phyloP scores from a whole-genome alignment of 2,113 vertebrate species.

The Calidris pugnax region DNA sequence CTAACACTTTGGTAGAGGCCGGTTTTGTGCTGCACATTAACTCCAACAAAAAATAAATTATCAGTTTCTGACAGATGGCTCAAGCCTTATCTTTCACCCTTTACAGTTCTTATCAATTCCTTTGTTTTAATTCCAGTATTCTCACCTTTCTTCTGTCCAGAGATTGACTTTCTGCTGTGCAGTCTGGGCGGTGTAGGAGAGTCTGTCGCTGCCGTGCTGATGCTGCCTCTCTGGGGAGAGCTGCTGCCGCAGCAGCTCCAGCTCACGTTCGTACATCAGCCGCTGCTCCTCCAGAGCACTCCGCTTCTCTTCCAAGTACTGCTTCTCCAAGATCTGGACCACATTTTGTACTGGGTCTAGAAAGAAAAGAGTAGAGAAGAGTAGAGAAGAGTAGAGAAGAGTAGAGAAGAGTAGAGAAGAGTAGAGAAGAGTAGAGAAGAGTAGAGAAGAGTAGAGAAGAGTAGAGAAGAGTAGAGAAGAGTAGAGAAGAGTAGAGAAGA shows the following conservation, averaged over 20 bases:
- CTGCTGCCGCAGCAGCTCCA: constrained; percentile 92
- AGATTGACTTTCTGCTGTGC: constrained; percentile 87
- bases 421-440: too few relatives aligned
- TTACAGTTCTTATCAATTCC: neutral
- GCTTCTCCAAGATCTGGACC: constrained; percentile 94
- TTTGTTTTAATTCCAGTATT: neutral
- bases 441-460: too few relatives aligned
- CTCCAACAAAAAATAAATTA: neutral
- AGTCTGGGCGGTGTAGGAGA: constrained; percentile 82
- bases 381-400: too few relatives aligned
- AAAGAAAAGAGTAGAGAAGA: too few relatives aligned
- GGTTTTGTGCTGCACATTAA: neutral
- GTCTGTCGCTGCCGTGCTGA: constrained; percentile 81
- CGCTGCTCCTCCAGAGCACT: constrained; percentile 94
- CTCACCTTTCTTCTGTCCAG: constrained; percentile 95
- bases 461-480: too few relatives aligned
- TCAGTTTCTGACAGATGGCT: neutral
- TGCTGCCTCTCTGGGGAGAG: constrained; percentile 88
- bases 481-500: too few relatives aligned
- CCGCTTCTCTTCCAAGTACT: constrained; percentile 94
- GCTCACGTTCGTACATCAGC: constrained; percentile 93
- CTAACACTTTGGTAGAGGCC: rapidly evolving
- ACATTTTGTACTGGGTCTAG: constrained; percentile 94
- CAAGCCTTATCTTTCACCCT: neutral
- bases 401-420: too few relatives aligned